Percentiles rank a stretch among this genome's conserved stretches.
These are phyloP conservation scores for Gopherus flavomarginatus DNA, from an alignment of 2,113 vertebrate genomes.

Conservation along the genomic window DNA sequence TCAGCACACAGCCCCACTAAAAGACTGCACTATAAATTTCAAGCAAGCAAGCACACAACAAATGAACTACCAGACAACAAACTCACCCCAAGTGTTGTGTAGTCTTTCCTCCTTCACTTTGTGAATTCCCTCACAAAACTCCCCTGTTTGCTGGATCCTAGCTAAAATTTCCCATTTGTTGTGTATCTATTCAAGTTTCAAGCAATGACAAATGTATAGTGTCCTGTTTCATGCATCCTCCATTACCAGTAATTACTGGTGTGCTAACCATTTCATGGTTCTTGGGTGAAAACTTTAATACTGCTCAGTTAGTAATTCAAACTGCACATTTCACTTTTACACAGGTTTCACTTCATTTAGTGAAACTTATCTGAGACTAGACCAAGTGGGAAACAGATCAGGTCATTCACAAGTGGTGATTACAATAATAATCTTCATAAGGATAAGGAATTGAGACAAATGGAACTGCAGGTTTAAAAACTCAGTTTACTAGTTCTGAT, in stretches of 20 bases:
- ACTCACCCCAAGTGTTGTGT: background rate
- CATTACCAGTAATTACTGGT: conserved; percentile 39
- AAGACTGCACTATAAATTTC: background rate
- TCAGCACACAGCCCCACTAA: background rate
- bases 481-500: conserved; percentile 48
- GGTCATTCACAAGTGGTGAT: conserved; percentile 66
- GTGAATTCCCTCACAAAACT: background rate
- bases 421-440: conserved; percentile 51
- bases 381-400: conserved; percentile 61
- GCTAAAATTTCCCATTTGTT: background rate
- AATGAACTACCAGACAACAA: background rate
- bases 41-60: background rate
- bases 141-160: background rate
- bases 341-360: conserved; percentile 52
- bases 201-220: conserved; percentile 13
- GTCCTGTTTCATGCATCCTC: background rate
- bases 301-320: conserved; percentile 45
- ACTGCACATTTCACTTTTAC: background rate
- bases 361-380: conserved; percentile 44
- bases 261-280: conserved; percentile 32
- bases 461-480: conserved; percentile 53
- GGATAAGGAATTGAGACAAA: conserved; percentile 44
- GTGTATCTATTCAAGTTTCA: background rate
- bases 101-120: background rate
- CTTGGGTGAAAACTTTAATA: conserved; percentile 23